Evolutionary conservation across 1,140 invertebrate genomes (phyloP), one percentile per base, ranked within the genome.

Genomic region (Nylanderia fulva): DNA sequence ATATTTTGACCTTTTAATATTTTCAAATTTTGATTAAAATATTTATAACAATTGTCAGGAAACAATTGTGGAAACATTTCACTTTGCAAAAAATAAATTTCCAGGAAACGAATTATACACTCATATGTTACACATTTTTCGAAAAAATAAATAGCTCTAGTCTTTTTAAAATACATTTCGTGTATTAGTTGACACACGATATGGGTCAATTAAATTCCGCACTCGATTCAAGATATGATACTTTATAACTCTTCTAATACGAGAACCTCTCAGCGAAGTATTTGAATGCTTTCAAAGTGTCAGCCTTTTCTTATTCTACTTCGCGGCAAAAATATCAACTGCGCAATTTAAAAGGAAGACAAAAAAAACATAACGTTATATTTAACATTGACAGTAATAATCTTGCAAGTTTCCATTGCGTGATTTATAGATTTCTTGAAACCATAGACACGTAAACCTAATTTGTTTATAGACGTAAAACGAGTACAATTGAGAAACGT

Each of bases 401-500:
- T 36, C 52, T n/a, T 36, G 0, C 8, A 7, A 27, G 52, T 79
- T 15, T 68, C 15, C 21, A 11, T 79, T 79, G 8, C n/a, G n/a
- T 21, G 8, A 52, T 79, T 13, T 33, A 36, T 11, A 6, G 11
- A 60, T 24, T 3, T 15, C 24, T 27, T 33, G 15, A 52, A 52
- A 66, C 56, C 27, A 56, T 21, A 9, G n/a, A 60, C 27, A 39
- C n/a, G 2, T 58, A 39, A n/a, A n/a, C 15, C 11, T 29, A 42
- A 21, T 56, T 29, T 18, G 21, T 3, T 33, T 13, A n/a, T 52
- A 29, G n/a, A 4, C 29, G 27, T 54, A 11, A 79, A 79, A 68
- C 33, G n/a, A n/a, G 27, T 56, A 66, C 36, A 84, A 77, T 79
- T 36, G 39, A 11, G 52, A 56, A 56, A n/a, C 42, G n/a, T 24